Evolutionary conservation across 2,113 vertebrate genomes (phyloP).

Genomic region (Esox niger): DNA sequence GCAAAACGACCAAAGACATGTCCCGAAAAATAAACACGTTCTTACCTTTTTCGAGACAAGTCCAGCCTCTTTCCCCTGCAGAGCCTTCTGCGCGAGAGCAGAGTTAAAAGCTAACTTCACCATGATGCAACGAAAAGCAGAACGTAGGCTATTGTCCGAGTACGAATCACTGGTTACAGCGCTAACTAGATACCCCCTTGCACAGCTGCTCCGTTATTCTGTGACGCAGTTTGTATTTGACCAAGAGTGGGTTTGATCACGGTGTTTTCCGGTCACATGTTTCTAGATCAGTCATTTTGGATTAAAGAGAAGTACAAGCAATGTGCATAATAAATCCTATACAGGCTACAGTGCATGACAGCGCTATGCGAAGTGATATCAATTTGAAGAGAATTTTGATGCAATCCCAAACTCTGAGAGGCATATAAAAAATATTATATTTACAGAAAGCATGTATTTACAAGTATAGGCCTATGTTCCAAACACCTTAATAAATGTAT

Average conservation of each 20-base stretch:
- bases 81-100: slow-evolving; percentile 79
- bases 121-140: slow-evolving; percentile 57
- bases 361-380: too few relatives aligned
- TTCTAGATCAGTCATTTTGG: background rate
- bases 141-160: background rate
- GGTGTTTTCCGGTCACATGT: slow-evolving; percentile 53
- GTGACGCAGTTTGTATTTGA: slow-evolving; percentile 71
- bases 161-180: too few relatives aligned
- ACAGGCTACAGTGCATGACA: too few relatives aligned
- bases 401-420: too few relatives aligned
- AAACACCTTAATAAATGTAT: too few relatives aligned
- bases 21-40: slow-evolving; percentile 19
- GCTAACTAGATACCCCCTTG: background rate
- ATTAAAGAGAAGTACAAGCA: too few relatives aligned
- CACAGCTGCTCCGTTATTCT: slow-evolving; percentile 16
- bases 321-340: too few relatives aligned
- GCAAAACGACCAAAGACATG: background rate
- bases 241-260: slow-evolving; percentile 33
- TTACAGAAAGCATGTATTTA: too few relatives aligned
- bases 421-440: too few relatives aligned
- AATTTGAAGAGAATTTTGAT: too few relatives aligned
- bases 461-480: too few relatives aligned
- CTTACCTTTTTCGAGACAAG: slow-evolving; percentile 76
- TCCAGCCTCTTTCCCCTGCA: slow-evolving; percentile 62
- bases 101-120: slow-evolving; percentile 86